Percentiles rank a stretch among this genome's conserved stretches.
These are phyloP conservation scores for Erpornis zantholeuca DNA, from an alignment of 2,113 vertebrate genomes.

Conservation along the genomic window DNA sequence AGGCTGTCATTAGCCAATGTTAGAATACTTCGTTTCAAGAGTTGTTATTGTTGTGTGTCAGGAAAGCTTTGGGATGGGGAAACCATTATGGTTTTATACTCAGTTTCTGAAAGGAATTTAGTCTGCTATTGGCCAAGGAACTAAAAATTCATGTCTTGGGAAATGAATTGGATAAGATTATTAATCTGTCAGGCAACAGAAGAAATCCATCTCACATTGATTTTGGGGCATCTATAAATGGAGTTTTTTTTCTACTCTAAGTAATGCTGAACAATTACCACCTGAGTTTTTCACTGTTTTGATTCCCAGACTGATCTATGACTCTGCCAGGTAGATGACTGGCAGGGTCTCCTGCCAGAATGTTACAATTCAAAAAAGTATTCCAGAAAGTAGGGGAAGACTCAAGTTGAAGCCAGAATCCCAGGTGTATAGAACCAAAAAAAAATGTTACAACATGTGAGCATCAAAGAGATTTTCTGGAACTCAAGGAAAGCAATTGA, in stretches of 20 bases:
- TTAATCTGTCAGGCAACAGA: neutral
- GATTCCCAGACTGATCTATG: neutral
- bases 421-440: neutral
- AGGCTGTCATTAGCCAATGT: neutral
- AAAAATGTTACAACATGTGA: neutral
- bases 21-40: neutral
- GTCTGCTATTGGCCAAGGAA: neutral
- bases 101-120: neutral
- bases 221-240: neutral
- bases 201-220: neutral
- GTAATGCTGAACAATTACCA: neutral
- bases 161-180: neutral
- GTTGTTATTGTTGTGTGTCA: neutral
- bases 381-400: neutral
- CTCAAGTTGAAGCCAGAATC: neutral
- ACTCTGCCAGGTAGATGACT: neutral
- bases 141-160: neutral
- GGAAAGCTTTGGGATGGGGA: neutral
- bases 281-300: neutral
- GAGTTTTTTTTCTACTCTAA: neutral
- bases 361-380: neutral
- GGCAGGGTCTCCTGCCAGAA: neutral
- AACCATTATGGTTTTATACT: neutral
- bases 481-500: neutral
- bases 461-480: neutral